Evolutionary conservation across 1,140 invertebrate species (phyloP), one percentile per base, ranked within the genome.

Genomic region (Anoplophora glabripennis): DNA sequence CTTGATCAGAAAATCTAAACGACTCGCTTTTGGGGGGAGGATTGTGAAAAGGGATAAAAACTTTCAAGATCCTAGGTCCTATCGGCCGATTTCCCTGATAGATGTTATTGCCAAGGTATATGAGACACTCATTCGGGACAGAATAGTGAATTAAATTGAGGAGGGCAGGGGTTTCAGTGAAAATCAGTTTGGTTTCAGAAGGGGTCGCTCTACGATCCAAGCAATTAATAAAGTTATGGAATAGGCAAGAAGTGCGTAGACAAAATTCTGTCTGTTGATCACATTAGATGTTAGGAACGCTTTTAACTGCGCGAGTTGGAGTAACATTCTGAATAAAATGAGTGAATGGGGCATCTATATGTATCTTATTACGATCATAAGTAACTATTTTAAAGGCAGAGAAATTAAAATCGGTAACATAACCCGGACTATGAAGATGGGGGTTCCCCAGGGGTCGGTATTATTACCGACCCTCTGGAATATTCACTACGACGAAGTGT

Each of bases 401-500:
- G 55, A 61, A 46, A 28, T 53, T 8, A 44, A 63, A 1, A 51
- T 21, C 14, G 12, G 17, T 0, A 53, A 8, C 59, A 65, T 8
- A 37, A 28, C 9, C 21, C 14, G 11, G 9, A 47, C 21, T 5
- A 7, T 17, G 7, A 14, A 21, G 18, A 4, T n/a, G 7, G 21
- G 15, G 15, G 45, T 4, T 63, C 0, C 64, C 73, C 0, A 69
- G 75, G 47, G 71, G 68, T 0, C 70, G 63, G 8, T 59, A 70
- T 51, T 73, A 0, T 69, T 72, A 0, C 72, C 72, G 0, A 59
- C 67, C 21, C 53, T 75, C 1, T 75, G 72, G 72, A 73, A 72
- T 21, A 35, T 63, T 2, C 41, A 53, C 0, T 75, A 73, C 21
- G 71, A 75, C 21, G n/a, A 8, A 14, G 14, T 47, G 12, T n/a